Conservation (phyloP, 2,797 vertebrate genomes). For the Sebastes trivittatus region DNA sequence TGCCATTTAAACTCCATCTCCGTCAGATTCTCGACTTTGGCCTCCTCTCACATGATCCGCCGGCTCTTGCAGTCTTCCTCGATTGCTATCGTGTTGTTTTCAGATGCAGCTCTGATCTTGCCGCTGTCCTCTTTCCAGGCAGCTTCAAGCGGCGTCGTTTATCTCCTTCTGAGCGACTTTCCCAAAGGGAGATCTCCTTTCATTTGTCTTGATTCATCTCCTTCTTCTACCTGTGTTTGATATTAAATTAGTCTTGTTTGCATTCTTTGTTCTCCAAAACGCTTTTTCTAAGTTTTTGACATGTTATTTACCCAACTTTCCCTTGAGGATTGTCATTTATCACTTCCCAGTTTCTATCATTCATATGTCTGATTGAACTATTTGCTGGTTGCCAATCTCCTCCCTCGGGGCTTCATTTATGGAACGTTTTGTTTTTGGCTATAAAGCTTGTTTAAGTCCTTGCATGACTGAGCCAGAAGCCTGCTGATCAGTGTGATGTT, state of each 20-base stretch:
- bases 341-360: conserved; percentile 8
- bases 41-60: neutral
- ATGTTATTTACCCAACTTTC: neutral
- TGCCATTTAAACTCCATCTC: neutral
- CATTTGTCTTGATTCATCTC: conserved; percentile 30
- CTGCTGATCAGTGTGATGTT: neutral
- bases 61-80: neutral
- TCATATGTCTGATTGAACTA: neutral
- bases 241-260: conserved; percentile 28
- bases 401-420: conserved; percentile 7
- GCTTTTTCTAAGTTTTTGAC: conserved; percentile 3
- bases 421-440: neutral
- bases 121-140: conserved; percentile 3
- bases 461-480: neutral
- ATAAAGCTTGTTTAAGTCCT: conserved; percentile 1
- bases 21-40: neutral
- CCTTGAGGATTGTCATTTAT: conserved; percentile 11
- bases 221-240: conserved; percentile 30
- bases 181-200: conserved; percentile 28
- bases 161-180: conserved; percentile 7
- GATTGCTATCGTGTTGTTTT: conserved; percentile 19
- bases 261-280: conserved; percentile 17
- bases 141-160: conserved; percentile 8
- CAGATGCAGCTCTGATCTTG: conserved; percentile 21
- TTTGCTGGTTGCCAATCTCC: neutral